Base-by-base conservation (phyloP, 2,113 vertebrate species). In the Eptesicus fuscus region DNA sequence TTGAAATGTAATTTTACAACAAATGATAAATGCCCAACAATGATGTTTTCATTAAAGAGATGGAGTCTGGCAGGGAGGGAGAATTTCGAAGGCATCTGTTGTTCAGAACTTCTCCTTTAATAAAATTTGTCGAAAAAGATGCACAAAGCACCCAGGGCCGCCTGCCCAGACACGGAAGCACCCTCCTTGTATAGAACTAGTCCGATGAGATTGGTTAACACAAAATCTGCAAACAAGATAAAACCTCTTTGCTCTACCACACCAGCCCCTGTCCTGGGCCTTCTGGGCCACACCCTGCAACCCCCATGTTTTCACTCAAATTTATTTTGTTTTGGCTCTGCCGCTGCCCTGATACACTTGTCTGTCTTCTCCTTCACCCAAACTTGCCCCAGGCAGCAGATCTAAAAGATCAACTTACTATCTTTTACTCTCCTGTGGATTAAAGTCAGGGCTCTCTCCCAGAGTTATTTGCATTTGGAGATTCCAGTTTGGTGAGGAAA, bases 401-500 rank as follows among this genome's bases (percentile, higher is more conserved):
- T 88, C 53, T 88, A 37, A 93, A 49, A 83, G 92, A 93, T 93
- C n/a, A 71, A 35, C 77, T 59, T 40, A 40, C 88, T 61, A 0
- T 93, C 42, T 59, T 53, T 49, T 77, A 89, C 71, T 80, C 53
- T 63, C 35, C 30, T 30, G 70, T 94, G 85, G 79, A 71, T 96
- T 83, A 65, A 59, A 86, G 83, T 82, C 76, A 37, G 35, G 7
- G 18, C 73, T 85, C 23, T 70, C 79, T 91, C 86, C 70, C 88
- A 94, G 91, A 83, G 53, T 12, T 65, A 30, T 80, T 91, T 91
- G 59, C 32, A 9, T 93, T 89, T 80, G 51, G 93, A 84, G 89
- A 94, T 82, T 90, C 83, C 1, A 7, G 80, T 95, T 96, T 93
- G 95, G 95, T 92, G 80, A 92, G 94, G 65, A 94, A 93, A 94